phyloP scores from a whole-genome alignment of 2,888 invertebrate genomes.

The Lepidonotus clava region DNA sequence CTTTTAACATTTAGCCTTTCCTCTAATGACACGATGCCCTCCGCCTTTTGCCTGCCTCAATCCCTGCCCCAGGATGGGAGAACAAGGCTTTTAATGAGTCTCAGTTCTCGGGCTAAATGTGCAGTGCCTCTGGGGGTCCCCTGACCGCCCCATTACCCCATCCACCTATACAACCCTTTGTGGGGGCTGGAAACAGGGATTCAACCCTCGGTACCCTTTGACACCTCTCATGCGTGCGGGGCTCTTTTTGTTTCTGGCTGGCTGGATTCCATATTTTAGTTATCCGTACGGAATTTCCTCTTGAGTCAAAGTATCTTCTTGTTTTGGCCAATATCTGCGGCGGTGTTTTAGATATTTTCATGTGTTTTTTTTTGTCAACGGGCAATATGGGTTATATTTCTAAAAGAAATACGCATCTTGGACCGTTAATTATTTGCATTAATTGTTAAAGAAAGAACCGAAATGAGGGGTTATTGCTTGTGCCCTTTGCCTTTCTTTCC shows the following conservation, averaged over 20 bases:
- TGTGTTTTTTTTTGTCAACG: too few relatives aligned
- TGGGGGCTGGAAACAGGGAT: neutral
- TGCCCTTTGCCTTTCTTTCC: too few relatives aligned
- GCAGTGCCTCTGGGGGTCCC: neutral
- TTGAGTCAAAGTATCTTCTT: too few relatives aligned
- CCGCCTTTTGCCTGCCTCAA: neutral
- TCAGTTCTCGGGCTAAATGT: neutral
- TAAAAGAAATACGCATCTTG: too few relatives aligned
- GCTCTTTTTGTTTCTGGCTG: neutral
- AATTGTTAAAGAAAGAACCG: too few relatives aligned
- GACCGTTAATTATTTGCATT: too few relatives aligned
- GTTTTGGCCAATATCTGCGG: too few relatives aligned
- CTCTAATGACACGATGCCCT: neutral
- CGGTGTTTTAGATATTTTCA: too few relatives aligned
- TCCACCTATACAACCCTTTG: neutral
- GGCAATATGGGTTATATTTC: too few relatives aligned
- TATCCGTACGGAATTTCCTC: too few relatives aligned
- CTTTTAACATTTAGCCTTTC: neutral
- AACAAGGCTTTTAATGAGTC: neutral
- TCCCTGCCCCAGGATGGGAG: neutral
- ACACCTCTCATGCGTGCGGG: neutral
- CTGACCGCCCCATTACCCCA: neutral
- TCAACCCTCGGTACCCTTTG: conserved; percentile 3
- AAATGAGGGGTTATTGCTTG: too few relatives aligned
- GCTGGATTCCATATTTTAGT: neutral